Base-by-base conservation (phyloP, 2,113 vertebrate genomes). In the Bujurquina vittata region DNA sequence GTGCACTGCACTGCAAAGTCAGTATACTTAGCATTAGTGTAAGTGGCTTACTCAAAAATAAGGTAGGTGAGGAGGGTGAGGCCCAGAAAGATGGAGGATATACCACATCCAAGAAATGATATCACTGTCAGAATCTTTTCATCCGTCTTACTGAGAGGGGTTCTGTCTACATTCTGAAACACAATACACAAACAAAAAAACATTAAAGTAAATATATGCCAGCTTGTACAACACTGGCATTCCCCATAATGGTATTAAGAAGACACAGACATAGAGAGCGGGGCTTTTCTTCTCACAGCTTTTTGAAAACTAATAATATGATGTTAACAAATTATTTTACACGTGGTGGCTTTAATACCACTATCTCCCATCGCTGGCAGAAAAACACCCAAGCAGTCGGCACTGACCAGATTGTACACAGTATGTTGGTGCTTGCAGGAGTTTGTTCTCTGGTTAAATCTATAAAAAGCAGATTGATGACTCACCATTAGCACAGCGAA, bases 401-500 rank as follows among this genome's bases (percentile, higher is more conserved):
- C 49, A 57, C 49, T 56, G 58, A 73, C 22, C 75, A 77, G 61
- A 40, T 40, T 74, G 75, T 14, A 35, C 46, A 15, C 31, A 76
- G 77, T 55, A 58, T 31, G 40, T 43, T 77, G 29, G 14, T 59
- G 33, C 37, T 33, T 63, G 57, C 55, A 74, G 63, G 65, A 56
- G 61, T 81, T 79, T 85, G 84, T 84, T 79, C 15, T 10, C 5
- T 54, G 56, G 22, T 3, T 58, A 37, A 10, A 59, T 75, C 75
- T 37, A 74, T 61, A 54, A 61, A 77, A 62, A 62, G 15, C 75
- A 55, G 9, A 59, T 5, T 11, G 26, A 6, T 29, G 90, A 95
- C 96, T 97, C 94, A 99, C 97, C 96, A 98, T 84, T 56, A 98
- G 92, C 79, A 98, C 94, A 84, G 96, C 97, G 85, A 99, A 99